phyloP scores from a whole-genome alignment of 2,113 vertebrate genomes.

The Prietella phreatophila region DNA sequence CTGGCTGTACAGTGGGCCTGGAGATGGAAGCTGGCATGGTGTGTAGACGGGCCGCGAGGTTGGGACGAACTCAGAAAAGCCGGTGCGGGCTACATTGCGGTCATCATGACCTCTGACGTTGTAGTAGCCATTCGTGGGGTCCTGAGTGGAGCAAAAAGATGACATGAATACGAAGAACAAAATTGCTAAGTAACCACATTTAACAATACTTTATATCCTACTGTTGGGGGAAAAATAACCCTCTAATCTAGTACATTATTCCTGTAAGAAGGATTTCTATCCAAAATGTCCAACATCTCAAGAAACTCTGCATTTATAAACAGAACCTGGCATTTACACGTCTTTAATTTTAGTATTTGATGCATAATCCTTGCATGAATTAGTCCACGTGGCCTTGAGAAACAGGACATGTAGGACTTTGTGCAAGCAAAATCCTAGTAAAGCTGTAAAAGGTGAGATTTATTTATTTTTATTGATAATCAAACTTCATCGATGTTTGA shows the following conservation, averaged over 20 bases:
- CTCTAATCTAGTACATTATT: neutral
- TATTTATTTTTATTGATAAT: neutral
- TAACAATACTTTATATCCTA: neutral
- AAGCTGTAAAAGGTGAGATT: neutral
- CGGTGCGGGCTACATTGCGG: conserved; percentile 69
- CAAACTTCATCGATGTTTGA: neutral
- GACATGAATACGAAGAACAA: neutral
- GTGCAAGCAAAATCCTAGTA: neutral
- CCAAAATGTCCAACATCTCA: neutral
- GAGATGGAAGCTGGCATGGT: conserved; percentile 72
- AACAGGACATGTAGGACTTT: neutral
- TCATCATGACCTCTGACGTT: conserved; percentile 86
- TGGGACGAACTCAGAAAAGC: conserved; percentile 78
- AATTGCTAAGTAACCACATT: neutral
- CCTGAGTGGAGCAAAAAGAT: conserved; percentile 62
- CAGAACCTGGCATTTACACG: neutral
- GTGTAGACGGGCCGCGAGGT: conserved; percentile 76
- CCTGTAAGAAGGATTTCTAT: neutral
- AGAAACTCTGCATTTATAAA: neutral
- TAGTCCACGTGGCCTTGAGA: neutral
- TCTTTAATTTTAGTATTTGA: neutral
- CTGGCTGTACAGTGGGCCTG: conserved; percentile 72
- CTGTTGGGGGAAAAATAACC: neutral
- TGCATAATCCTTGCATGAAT: neutral
- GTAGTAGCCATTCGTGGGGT: conserved; percentile 90